Evolutionary conservation across 2,113 vertebrate species (phyloP).

Genomic region (Syngnathus scovelli): DNA sequence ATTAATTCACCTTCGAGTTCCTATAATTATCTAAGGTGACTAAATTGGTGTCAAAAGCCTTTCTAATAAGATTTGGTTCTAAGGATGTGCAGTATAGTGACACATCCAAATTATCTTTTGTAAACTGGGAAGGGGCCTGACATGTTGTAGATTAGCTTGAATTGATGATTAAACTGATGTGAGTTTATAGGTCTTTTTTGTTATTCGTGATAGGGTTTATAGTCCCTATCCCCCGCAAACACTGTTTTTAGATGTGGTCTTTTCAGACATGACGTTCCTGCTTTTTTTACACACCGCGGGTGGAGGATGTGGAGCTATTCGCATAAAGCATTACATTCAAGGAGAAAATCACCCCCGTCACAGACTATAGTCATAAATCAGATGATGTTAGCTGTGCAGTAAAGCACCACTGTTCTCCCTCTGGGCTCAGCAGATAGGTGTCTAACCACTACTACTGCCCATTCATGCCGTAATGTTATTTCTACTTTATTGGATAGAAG

Average conservation of each 20-base stretch:
- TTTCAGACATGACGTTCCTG: not conserved
- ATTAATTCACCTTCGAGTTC: no score
- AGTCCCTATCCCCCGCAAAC: no score
- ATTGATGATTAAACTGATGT: no score
- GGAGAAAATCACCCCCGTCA: not conserved
- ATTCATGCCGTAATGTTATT: not conserved
- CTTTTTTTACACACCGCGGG: not conserved
- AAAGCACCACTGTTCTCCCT: not conserved
- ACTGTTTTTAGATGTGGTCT: not conserved
- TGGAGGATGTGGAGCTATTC: constrained; percentile 21
- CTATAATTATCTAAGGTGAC: no score
- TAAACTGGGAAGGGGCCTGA: no score
- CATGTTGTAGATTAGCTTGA: no score
- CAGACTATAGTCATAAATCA: constrained; percentile 31
- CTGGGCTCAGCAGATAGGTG: constrained; percentile 14
- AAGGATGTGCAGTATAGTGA: no score
- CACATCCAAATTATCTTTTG: no score
- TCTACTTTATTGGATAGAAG: not conserved
- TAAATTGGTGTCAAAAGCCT: no score
- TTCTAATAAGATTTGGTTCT: no score
- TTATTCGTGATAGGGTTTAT: no score
- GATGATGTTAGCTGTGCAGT: constrained; percentile 13
- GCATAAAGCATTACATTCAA: constrained; percentile 19
- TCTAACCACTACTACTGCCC: not conserved
- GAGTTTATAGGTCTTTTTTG: no score